These are phyloP conservation scores for Atta cephalotes DNA, from an alignment of 1,140 invertebrate genomes.

Conservation along the genomic window DNA sequence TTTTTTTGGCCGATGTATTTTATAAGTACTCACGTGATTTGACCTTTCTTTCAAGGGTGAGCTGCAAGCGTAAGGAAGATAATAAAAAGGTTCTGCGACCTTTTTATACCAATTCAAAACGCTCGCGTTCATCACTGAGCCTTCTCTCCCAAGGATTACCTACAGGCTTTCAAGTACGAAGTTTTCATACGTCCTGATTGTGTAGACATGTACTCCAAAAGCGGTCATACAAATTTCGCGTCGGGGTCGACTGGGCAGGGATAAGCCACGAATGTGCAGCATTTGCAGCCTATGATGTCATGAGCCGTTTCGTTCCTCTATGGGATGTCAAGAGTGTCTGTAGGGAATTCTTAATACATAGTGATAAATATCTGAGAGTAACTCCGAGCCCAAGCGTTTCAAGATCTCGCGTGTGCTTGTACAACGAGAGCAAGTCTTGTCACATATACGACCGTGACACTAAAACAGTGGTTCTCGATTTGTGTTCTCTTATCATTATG, in stretches of 20 bases:
- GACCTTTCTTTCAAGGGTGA: conserved; percentile 22
- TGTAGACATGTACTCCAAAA: conserved; percentile 53
- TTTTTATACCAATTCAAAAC: conserved; percentile 1
- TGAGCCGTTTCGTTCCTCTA: conserved; percentile 69
- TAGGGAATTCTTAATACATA: conserved; percentile 47
- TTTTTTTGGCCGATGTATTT: background rate
- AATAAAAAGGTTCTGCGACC: background rate
- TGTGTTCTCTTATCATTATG: background rate
- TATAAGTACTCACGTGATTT: background rate
- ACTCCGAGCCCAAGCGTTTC: background rate
- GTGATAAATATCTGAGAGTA: conserved; percentile 64
- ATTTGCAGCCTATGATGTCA: conserved; percentile 80
- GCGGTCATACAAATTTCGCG: conserved; percentile 64
- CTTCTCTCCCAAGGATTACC: conserved; percentile 25
- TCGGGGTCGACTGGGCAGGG: conserved; percentile 24
- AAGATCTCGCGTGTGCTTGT: background rate
- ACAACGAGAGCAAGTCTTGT: conserved; percentile 47
- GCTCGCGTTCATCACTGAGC: background rate
- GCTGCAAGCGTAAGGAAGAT: background rate
- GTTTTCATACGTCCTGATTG: conserved; percentile 12
- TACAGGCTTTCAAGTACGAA: conserved; percentile 25
- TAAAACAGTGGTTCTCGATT: conserved; percentile 73
- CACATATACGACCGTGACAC: conserved; percentile 75
- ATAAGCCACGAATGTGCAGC: conserved; percentile 63
- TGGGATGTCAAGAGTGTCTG: background rate